These are phyloP conservation scores for Sternarchorhynchus goeldii DNA, from an alignment of 2,797 vertebrate genomes.

Conservation along the genomic window DNA sequence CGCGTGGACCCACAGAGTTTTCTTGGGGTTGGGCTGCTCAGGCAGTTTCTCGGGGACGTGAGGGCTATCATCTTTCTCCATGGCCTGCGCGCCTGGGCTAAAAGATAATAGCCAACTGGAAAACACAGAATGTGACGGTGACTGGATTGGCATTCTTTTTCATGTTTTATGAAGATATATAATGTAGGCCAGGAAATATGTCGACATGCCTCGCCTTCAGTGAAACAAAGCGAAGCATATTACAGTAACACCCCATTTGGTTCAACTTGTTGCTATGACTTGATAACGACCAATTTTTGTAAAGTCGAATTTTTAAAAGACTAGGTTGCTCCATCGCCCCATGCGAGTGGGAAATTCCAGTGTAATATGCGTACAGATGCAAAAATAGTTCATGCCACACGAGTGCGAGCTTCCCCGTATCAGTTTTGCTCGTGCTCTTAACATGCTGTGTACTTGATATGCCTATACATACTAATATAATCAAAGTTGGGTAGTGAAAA, in stretches of 20 bases:
- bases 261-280: background rate
- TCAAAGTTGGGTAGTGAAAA: too few relatives aligned
- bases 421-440: too few relatives aligned
- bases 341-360: background rate
- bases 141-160: background rate
- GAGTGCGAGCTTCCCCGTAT: background rate
- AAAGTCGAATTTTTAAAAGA: too few relatives aligned
- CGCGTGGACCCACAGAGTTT: slow-evolving; percentile 54
- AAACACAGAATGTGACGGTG: background rate
- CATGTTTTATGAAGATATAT: background rate
- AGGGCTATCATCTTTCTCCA: slow-evolving; percentile 33
- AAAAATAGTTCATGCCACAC: background rate
- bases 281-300: background rate
- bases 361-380: too few relatives aligned
- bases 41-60: slow-evolving; percentile 37
- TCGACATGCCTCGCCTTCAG: background rate
- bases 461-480: too few relatives aligned
- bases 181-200: background rate
- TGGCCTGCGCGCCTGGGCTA: background rate
- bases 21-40: slow-evolving; percentile 53
- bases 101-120: slow-evolving; percentile 20
- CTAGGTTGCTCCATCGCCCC: background rate
- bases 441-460: too few relatives aligned
- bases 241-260: too few relatives aligned
- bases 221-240: background rate